Base-by-base conservation (phyloP, 2,888 invertebrate species). In the Conops quadrifasciatus region DNA sequence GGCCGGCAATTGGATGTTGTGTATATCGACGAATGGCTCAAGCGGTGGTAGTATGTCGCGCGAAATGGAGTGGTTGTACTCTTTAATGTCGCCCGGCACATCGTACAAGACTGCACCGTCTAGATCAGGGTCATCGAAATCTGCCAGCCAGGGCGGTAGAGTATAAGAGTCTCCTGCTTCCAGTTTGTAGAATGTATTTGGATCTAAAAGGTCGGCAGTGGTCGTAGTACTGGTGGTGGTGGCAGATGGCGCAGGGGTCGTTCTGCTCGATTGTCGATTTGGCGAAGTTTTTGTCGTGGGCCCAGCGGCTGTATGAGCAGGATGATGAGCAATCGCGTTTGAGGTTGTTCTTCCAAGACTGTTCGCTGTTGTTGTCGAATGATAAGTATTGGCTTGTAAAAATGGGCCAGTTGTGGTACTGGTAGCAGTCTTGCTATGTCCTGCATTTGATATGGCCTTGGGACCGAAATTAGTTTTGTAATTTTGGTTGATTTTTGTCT, bases 71-170 rank as follows among this genome's bases (percentile, higher is more conserved):
- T 83, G 80, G 60, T 85, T 84, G 47, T 84, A 84, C 73, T 84
- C 78, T 70, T 83, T 80, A 43, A 84, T 80, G 67, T 84, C 83
- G 2, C 70, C 73, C 53, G 84, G 84, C 59, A 83, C 78, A 16
- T 80, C 77, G 49, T 80, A 84, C 13, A 82, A 79, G 15, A 84
- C 81, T 0, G 84, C 84, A 24, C 83, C 81, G 73, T 85, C 85
- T 26, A 84, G 71, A 28, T 84, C 84, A 0, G 85, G 82, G 75
- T 84, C 85, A 67, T 84, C 84, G 0, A 81, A 78, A 59, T 80
- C 85, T 45, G 80, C 79, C 47, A 84, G 65, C 84, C 84, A 84
- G 1, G 84, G 77, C 4, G 84, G 84, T 58, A 84, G 64, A 0
- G 84, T 81, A 47, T 81, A 80, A 0, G 84, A 81, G 56, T 84